These are phyloP conservation scores for Urophycis tenuis DNA, from an alignment of 2,797 vertebrate genomes.

Conservation along the genomic window DNA sequence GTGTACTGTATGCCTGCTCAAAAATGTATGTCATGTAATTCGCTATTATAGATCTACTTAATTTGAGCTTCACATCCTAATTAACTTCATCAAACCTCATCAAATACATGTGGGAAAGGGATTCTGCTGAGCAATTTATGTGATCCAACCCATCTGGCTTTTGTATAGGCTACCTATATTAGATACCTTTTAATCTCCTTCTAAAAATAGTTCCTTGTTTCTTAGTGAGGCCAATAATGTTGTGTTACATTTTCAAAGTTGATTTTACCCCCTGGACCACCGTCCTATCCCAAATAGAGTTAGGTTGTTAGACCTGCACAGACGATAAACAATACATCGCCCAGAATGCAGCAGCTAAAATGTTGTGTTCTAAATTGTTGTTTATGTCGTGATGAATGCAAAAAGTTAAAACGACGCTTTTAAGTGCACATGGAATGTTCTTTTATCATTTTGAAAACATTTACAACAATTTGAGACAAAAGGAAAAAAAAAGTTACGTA, in stretches of 20 bases:
- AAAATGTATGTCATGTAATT: not conserved
- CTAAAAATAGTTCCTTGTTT: not conserved
- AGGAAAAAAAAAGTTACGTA: constrained; percentile 78
- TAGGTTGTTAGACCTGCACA: not conserved
- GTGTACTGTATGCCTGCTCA: not conserved
- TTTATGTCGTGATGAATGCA: not conserved
- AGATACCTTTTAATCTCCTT: not conserved
- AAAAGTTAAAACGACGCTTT: constrained; percentile 31
- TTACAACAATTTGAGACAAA: constrained; percentile 89
- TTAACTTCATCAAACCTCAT: not conserved
- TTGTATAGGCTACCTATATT: not conserved
- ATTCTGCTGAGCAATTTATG: not conserved
- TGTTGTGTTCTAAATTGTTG: too few relatives aligned
- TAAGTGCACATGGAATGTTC: constrained; percentile 70
- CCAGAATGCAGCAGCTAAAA: not conserved
- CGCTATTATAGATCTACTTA: not conserved
- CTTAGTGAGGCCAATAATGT: not conserved
- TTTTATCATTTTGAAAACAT: constrained; percentile 73
- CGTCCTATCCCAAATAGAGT: not conserved
- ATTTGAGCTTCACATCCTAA: not conserved
- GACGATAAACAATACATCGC: not conserved
- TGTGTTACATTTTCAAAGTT: not conserved
- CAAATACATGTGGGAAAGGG: not conserved
- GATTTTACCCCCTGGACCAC: not conserved
- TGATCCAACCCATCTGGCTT: not conserved